Conservation (phyloP, 2,888 invertebrate species). For the Drosophila ezoana region DNA sequence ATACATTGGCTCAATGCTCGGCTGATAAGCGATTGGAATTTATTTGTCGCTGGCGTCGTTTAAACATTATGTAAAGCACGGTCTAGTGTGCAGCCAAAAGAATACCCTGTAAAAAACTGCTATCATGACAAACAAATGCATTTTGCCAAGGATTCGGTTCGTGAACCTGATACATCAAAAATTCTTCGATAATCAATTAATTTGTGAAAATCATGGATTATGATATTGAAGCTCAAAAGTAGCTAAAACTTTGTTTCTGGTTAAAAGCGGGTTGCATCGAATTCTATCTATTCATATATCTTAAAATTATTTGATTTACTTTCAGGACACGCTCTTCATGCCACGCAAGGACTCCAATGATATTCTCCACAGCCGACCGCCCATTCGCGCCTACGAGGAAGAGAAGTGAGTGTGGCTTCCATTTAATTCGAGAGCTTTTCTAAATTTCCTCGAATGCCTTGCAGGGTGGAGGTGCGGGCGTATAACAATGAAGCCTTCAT, state of each 20-base stretch:
- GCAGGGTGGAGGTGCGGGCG: conserved; percentile 63
- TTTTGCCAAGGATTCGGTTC: no score
- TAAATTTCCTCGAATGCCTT: neutral
- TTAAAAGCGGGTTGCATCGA: no score
- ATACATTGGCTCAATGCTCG: conserved; percentile 47
- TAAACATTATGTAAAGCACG: conserved; percentile 1
- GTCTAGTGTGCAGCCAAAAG: fast-evolving
- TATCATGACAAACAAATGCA: no score
- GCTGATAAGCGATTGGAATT: conserved; percentile 48
- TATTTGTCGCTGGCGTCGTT: conserved; percentile 21
- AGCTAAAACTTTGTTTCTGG: no score
- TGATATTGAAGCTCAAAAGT: no score
- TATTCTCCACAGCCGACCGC: conserved; percentile 70
- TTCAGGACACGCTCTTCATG: conserved; percentile 77
- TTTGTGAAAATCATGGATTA: no score
- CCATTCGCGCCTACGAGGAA: conserved; percentile 82
- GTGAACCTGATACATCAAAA: no score
- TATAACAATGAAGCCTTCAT: conserved; percentile 76
- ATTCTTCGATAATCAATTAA: no score
- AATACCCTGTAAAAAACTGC: neutral
- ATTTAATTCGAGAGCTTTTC: no score
- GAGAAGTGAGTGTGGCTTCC: conserved; percentile 53
- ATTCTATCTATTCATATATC: no score
- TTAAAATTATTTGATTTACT: neutral
- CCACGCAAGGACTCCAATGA: conserved; percentile 79